These are phyloP conservation scores for Galeopterus variegatus DNA, from an alignment of 2,113 vertebrate species.

Conservation along the genomic window DNA sequence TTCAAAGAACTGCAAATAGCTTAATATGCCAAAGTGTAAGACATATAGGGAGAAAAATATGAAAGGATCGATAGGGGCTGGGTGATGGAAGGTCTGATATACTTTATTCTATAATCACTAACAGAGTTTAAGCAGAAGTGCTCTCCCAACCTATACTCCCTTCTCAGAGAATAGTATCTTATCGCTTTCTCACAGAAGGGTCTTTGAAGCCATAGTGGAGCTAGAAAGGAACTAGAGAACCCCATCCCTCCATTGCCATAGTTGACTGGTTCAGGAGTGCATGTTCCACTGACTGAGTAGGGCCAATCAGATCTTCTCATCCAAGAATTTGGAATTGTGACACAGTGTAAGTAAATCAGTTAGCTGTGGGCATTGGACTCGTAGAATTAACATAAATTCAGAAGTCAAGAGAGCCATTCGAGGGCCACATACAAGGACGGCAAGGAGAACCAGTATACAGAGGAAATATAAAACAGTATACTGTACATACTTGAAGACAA, in stretches of 20 bases:
- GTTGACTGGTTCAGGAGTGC: background rate
- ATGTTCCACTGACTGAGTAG: background rate
- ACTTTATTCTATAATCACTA: background rate
- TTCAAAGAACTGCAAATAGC: conserved; percentile 44
- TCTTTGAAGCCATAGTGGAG: background rate
- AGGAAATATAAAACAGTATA: background rate
- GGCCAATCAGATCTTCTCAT: conserved; percentile 38
- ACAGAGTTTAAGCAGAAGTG: background rate
- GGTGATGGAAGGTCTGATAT: background rate
- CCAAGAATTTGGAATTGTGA: background rate
- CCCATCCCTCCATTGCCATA: background rate
- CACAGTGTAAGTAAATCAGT: background rate
- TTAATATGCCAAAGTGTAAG: background rate
- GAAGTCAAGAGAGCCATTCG: background rate
- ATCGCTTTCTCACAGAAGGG: background rate
- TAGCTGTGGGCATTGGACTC: background rate
- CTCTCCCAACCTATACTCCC: background rate
- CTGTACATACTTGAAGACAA: background rate
- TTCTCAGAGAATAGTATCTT: conserved; percentile 6
- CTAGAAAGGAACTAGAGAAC: background rate
- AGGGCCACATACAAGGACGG: background rate
- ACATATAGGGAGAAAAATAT: conserved; percentile 3
- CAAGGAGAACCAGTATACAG: background rate
- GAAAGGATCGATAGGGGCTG: background rate
- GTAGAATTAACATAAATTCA: background rate